Evolutionary conservation across 2,113 vertebrate species (phyloP).

Genomic region (Setophaga petechia): DNA sequence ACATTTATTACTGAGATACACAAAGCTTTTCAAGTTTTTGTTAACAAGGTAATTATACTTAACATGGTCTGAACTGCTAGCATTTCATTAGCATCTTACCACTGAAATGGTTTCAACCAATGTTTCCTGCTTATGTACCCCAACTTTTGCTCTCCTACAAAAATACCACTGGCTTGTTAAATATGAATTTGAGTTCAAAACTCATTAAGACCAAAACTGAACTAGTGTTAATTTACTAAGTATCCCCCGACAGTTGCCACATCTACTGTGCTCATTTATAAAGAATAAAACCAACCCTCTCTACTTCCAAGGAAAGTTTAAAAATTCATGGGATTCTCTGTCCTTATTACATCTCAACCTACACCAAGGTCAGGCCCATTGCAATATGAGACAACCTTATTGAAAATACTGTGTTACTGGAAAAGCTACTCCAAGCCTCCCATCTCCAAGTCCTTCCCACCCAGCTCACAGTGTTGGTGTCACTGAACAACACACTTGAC

Average conservation of each 20-base stretch:
- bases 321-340: neutral
- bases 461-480: neutral
- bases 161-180: neutral
- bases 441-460: neutral
- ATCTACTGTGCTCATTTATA: neutral
- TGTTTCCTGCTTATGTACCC: neutral
- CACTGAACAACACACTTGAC: neutral
- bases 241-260: neutral
- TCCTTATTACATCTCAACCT: neutral
- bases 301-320: neutral
- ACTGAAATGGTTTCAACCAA: neutral
- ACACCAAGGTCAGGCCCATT: neutral
- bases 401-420: neutral
- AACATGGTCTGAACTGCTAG: neutral
- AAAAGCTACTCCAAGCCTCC: neutral
- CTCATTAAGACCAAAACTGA: neutral
- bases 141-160: neutral
- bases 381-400: accelerated
- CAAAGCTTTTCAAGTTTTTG: neutral
- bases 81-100: neutral
- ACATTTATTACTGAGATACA: neutral
- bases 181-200: neutral
- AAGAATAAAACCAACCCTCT: neutral
- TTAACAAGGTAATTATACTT: neutral
- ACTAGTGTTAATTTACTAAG: neutral